phyloP scores from a whole-genome alignment of 2,888 invertebrate species.

The Lithophane ornitopus region DNA sequence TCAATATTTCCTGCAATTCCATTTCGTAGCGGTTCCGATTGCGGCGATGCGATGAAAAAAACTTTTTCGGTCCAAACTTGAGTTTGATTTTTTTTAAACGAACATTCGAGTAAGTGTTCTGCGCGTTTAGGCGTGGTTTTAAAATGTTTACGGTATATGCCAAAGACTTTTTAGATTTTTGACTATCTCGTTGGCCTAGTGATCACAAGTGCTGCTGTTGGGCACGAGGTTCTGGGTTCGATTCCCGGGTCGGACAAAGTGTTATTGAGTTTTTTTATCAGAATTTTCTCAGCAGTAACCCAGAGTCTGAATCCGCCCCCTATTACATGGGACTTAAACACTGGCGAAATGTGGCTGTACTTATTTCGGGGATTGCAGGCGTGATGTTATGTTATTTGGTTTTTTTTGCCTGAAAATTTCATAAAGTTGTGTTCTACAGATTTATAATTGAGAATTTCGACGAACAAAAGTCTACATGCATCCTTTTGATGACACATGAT shows the following conservation, averaged over 20 bases:
- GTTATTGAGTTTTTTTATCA: no score
- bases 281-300: no score
- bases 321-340: no score
- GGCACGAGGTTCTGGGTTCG: no score
- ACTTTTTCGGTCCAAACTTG: conserved; percentile 62
- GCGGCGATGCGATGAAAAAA: conserved; percentile 59
- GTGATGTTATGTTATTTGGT: neutral
- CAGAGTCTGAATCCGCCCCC: no score
- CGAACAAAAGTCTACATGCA: conserved; percentile 20
- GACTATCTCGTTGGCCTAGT: no score
- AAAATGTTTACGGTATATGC: conserved; percentile 19
- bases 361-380: no score
- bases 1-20: conserved; percentile 73
- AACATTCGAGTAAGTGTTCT: conserved; percentile 50
- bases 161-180: neutral
- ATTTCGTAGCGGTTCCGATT: conserved; percentile 66
- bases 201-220: no score
- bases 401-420: neutral
- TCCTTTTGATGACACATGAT: conserved; percentile 35
- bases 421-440: conserved; percentile 3
- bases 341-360: no score
- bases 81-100: conserved; percentile 51
- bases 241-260: no score
- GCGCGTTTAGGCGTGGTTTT: conserved; percentile 52
- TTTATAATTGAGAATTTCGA: conserved; percentile 1